A percentile compares a stretch with the other conserved stretches of the same genome.
These are phyloP conservation scores for Meandrina meandrites DNA, from an alignment of 92 coral and sea anemone genomes.

Conservation along the genomic window DNA sequence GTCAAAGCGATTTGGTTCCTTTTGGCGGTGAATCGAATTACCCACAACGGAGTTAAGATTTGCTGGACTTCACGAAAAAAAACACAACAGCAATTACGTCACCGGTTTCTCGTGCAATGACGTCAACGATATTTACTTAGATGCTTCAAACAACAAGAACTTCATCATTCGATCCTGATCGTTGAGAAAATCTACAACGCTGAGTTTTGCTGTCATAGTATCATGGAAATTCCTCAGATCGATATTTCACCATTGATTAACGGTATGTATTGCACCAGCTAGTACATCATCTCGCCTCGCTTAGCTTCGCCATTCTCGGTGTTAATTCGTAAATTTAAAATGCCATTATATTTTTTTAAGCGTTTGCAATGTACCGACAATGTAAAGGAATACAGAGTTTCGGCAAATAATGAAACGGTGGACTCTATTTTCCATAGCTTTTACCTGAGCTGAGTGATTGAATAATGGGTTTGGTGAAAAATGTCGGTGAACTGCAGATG, in stretches of 20 bases:
- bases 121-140: background rate
- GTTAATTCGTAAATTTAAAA: background rate
- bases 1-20: background rate
- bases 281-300: background rate
- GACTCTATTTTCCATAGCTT: background rate
- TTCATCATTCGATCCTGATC: background rate
- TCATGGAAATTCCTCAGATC: conserved; percentile 33
- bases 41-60: background rate
- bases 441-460: background rate
- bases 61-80: background rate
- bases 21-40: background rate
- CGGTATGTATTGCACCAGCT: conserved; percentile 3
- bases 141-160: background rate
- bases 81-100: conserved; percentile 1
- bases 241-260: conserved; percentile 41
- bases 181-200: background rate
- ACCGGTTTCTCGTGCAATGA: background rate
- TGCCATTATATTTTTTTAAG: background rate
- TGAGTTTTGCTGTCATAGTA: background rate
- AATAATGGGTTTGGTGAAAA: background rate
- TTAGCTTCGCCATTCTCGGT: background rate
- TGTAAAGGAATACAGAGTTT: background rate
- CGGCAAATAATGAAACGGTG: no score
- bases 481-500: background rate
- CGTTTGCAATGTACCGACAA: background rate